Base-by-base conservation (phyloP, 1,140 invertebrate genomes). In the Aphelinus atriplicis region DNA sequence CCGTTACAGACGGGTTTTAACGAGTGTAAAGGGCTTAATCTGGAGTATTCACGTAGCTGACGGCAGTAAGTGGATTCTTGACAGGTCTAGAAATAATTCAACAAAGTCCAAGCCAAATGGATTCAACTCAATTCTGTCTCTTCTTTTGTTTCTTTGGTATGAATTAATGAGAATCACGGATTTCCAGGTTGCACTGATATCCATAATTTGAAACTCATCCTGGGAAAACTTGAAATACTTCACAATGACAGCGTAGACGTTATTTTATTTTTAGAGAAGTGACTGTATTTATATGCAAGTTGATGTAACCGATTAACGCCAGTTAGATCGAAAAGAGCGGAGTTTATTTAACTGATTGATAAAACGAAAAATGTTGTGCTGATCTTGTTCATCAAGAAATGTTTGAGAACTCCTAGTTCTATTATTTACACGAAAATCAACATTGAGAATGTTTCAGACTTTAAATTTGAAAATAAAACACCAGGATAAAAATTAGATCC, bases 271-370 rank as follows among this genome's bases (percentile, higher is more conserved):
- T 26, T 26, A 26, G 26, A 26, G 26, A 26, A 26, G 26, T 26
- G 26, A 26, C 26, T 26, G 26, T 26, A 26, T 26, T 26, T 26
- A 26, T 26, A 26, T 26, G 26, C 26, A 26, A 10, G 63, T 65
- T 65, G 63, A 65, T 48, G 63, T 48, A 53, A 65, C 63, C 51
- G 63, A 47, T 65, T 65, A 65, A 48, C 63, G 50, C 9, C 63
- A 65, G 51, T 65, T 65, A 65, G 63, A 65, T 65, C 42, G 51
- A 53, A 65, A 65, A 65, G n/a, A 1, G 47, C 2, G 1, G 7
- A n/a, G 63, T 43, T 65, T 51, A 65, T 42, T 26, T 26, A 48
- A 7, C 63, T 65, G 51, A 65, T 65, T 65, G 63, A n/a, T 65
- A 26, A 26, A 26, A 26, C 26, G 26, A 26, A 26, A 26, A 26